Evolutionary conservation across 2,113 vertebrate genomes (phyloP).

Genomic region (Chaetops frenatus): DNA sequence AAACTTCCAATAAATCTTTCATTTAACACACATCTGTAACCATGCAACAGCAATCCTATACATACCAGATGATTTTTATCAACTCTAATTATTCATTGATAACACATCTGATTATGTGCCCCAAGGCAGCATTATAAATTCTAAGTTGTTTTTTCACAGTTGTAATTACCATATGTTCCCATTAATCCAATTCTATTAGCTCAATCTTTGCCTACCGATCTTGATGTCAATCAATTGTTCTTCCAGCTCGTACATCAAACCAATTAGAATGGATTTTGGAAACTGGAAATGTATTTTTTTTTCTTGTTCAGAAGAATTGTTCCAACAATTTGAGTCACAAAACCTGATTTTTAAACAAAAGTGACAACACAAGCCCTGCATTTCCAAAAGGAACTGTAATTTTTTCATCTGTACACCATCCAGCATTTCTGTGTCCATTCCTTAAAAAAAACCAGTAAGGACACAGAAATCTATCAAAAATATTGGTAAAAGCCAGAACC

Average conservation of each 20-base stretch:
- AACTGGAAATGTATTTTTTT: slow-evolving; percentile 40
- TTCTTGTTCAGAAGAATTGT: slow-evolving; percentile 3
- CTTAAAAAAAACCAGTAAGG: background rate
- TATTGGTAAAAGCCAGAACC: slow-evolving; percentile 10
- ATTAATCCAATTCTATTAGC: slow-evolving; percentile 72
- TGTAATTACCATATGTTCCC: slow-evolving; percentile 78
- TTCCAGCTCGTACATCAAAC: slow-evolving; percentile 60
- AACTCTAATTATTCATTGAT: slow-evolving; percentile 69
- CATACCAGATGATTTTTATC: slow-evolving; percentile 59
- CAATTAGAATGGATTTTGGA: slow-evolving; percentile 61
- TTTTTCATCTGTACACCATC: background rate
- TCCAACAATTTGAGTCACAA: background rate
- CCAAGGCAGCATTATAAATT: slow-evolving; percentile 61
- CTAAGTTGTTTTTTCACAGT: slow-evolving; percentile 65
- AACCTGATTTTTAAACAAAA: background rate
- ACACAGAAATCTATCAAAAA: background rate
- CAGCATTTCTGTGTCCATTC: background rate
- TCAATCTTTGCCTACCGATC: slow-evolving; percentile 64
- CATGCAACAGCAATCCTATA: slow-evolving; percentile 46
- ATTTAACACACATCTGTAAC: slow-evolving; percentile 46
- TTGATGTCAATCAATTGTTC: slow-evolving; percentile 71
- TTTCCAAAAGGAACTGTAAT: background rate
- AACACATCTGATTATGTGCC: slow-evolving; percentile 71
- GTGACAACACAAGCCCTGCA: background rate
- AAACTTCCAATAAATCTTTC: slow-evolving; percentile 49